These are phyloP conservation scores for Trichopria drosophilae DNA, from an alignment of 2,888 invertebrate genomes.

Conservation along the genomic window DNA sequence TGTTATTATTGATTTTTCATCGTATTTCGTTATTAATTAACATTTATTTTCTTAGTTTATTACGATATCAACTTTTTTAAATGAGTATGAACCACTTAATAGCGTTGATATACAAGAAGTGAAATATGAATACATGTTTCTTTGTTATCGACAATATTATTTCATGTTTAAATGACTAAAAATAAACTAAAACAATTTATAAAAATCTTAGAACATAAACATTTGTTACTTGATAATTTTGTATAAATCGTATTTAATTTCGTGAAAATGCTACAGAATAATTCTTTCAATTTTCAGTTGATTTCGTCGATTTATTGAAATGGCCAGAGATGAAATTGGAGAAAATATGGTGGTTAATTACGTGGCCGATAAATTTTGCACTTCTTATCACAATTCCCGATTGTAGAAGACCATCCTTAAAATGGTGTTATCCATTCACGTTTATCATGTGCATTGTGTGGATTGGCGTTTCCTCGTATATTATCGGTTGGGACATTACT, in stretches of 20 bases:
- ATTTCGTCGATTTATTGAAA: conserved; percentile 59
- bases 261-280: too few relatives aligned
- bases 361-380: conserved; percentile 75
- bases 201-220: too few relatives aligned
- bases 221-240: too few relatives aligned
- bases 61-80: background rate
- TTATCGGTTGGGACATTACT: conserved; percentile 86
- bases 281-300: conserved; percentile 35
- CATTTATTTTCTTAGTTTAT: too few relatives aligned
- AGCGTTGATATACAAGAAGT: background rate
- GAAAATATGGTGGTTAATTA: conserved; percentile 67
- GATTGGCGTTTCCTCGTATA: conserved; percentile 79
- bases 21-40: too few relatives aligned
- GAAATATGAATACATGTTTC: background rate
- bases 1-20: too few relatives aligned
- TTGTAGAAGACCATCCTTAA: conserved; percentile 66
- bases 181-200: too few relatives aligned
- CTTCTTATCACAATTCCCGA: conserved; percentile 79
- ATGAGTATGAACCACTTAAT: background rate
- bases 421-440: conserved; percentile 65
- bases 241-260: too few relatives aligned
- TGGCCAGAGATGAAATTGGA: conserved; percentile 63
- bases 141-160: background rate
- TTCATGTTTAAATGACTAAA: too few relatives aligned
- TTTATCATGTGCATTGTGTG: conserved; percentile 81